phyloP scores from a whole-genome alignment of 1,140 invertebrate genomes.

The Tetramorium simillimum region DNA sequence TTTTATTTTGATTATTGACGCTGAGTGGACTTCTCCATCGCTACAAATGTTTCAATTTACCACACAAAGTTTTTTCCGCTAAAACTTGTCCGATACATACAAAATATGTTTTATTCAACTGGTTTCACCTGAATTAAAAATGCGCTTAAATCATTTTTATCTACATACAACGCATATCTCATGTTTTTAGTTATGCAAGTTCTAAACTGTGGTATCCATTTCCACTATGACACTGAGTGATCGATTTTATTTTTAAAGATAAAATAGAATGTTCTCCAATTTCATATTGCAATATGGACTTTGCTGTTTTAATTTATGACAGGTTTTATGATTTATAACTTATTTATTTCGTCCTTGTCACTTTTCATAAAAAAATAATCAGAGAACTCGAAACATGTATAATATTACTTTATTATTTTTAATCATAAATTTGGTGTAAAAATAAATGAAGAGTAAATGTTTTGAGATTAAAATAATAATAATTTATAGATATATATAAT shows the following conservation, averaged over 20 bases:
- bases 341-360: not conserved
- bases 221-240: slow-evolving; percentile 6
- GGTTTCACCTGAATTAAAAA: slow-evolving; percentile 38
- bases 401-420: not conserved
- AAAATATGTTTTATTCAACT: slow-evolving; percentile 46
- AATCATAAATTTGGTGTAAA: not conserved
- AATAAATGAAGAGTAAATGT: not conserved
- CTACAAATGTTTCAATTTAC: slow-evolving; percentile 50
- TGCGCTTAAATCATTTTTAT: slow-evolving; percentile 41
- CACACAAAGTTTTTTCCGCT: slow-evolving; percentile 5
- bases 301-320: slow-evolving; percentile 22
- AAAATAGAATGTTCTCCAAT: not conserved
- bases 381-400: not conserved
- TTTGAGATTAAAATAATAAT: not conserved
- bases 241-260: not conserved
- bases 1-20: slow-evolving; percentile 55
- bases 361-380: not conserved
- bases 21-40: slow-evolving; percentile 28
- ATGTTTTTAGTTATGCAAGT: slow-evolving; percentile 9
- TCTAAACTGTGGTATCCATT: slow-evolving; percentile 11
- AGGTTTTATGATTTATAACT: not conserved
- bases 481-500: not conserved
- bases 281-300: not conserved
- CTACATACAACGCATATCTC: slow-evolving; percentile 1
- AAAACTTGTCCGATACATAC: slow-evolving; percentile 20